Conservation (phyloP, 2,113 vertebrate species). For the Numida meleagris region DNA sequence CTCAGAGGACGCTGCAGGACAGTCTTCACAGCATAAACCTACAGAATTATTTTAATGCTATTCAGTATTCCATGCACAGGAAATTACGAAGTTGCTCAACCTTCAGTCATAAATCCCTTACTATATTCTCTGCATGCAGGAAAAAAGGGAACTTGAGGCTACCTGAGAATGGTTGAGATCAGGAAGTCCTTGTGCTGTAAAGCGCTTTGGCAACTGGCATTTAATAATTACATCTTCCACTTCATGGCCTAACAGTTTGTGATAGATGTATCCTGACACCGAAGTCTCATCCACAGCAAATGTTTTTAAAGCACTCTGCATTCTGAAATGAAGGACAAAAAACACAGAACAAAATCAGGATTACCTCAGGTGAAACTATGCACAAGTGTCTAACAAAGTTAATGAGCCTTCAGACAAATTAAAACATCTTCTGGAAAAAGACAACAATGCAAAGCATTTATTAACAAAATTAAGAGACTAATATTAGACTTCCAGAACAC, state of each 20-base stretch:
- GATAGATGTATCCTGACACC: slow-evolving; percentile 97
- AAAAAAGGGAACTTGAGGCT: not conserved
- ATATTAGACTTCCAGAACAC: not conserved
- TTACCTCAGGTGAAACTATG: not conserved
- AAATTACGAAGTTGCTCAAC: not conserved
- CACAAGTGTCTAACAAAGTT: not conserved
- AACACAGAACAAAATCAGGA: not conserved
- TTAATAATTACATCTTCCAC: slow-evolving; percentile 99
- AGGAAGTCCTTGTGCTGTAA: slow-evolving; percentile 95
- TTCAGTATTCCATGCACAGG: not conserved
- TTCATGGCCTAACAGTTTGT: slow-evolving; percentile 95
- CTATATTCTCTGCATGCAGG: accelerated
- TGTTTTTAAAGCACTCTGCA: slow-evolving; percentile 97
- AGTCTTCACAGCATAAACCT: slow-evolving; percentile 99
- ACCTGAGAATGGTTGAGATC: slow-evolving; percentile 99
- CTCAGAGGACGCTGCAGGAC: slow-evolving; percentile 96
- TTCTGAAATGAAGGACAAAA: slow-evolving; percentile 70
- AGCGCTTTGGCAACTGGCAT: slow-evolving; percentile 97
- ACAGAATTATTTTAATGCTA: not conserved
- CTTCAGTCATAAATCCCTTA: not conserved
- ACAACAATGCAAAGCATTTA: accelerated
- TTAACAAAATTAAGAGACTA: not conserved
- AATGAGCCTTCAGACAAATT: not conserved
- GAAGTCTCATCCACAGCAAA: slow-evolving; percentile 98
- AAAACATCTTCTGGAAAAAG: not conserved